These are phyloP conservation scores for Platerodrilus igneus DNA, from an alignment of 2,888 invertebrate genomes.

Conservation along the genomic window DNA sequence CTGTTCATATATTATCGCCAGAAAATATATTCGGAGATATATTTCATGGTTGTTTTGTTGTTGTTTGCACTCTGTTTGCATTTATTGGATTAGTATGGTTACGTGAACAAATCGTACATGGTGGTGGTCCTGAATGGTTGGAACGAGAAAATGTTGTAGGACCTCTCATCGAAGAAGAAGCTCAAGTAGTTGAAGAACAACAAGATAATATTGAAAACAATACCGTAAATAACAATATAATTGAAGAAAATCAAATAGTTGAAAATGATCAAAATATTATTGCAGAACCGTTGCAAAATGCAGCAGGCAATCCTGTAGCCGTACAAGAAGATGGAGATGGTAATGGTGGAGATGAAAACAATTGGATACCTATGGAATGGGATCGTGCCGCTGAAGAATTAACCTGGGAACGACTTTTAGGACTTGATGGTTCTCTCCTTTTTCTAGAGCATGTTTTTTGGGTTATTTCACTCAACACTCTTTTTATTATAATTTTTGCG, in stretches of 20 bases:
- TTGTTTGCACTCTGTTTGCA: slow-evolving; percentile 90
- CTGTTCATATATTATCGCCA: slow-evolving; percentile 87
- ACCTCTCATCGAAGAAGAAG: slow-evolving; percentile 38
- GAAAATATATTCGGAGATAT: slow-evolving; percentile 92
- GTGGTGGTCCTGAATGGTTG: slow-evolving; percentile 96
- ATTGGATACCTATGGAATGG: slow-evolving; percentile 99
- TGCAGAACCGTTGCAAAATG: slow-evolving; percentile 32
- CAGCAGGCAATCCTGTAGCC: slow-evolving; percentile 18
- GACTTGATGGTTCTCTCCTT: slow-evolving; percentile 92
- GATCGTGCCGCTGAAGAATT: slow-evolving; percentile 95
- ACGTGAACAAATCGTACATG: slow-evolving; percentile 94
- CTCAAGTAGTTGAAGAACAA: slow-evolving; percentile 32
- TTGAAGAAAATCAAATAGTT: slow-evolving; percentile 14
- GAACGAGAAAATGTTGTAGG: slow-evolving; percentile 64
- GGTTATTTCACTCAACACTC: slow-evolving; percentile 95
- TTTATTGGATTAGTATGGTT: slow-evolving; percentile 98
- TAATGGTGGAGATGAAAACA: slow-evolving; percentile 70
- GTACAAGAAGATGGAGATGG: slow-evolving; percentile 49
- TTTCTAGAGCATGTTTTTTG: slow-evolving; percentile 99
- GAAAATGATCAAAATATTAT: slow-evolving; percentile 39
- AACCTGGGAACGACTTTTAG: slow-evolving; percentile 95
- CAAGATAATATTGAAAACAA: slow-evolving; percentile 28
- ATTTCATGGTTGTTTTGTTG: slow-evolving; percentile 94
- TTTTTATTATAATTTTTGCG: slow-evolving; percentile 95
- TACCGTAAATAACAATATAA: slow-evolving; percentile 12